Percentiles rank a stretch among this genome's conserved stretches.
Conservation (phyloP, 2,113 vertebrate species). For the Puffinus mauretanicus region DNA sequence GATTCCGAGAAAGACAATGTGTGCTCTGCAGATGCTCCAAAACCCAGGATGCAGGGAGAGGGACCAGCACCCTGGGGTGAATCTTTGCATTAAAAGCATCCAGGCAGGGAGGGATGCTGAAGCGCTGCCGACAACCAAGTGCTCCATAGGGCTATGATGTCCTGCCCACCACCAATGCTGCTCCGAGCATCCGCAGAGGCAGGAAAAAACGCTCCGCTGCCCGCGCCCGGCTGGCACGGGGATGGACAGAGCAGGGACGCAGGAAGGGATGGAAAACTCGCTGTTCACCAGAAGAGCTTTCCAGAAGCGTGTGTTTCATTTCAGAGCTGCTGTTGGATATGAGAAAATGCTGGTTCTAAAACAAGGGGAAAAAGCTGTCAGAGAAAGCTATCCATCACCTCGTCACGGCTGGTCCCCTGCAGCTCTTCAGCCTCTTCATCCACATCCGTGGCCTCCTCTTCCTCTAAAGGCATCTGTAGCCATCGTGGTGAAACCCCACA, state of each 20-base stretch:
- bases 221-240: accelerated
- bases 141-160: background rate
- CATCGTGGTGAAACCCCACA: background rate
- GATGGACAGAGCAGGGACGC: background rate
- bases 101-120: background rate
- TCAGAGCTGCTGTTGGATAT: background rate
- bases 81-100: background rate
- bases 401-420: background rate
- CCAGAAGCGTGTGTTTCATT: background rate
- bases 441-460: accelerated
- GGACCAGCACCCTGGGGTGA: background rate
- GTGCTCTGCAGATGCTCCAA: background rate
- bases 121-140: background rate
- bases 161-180: background rate
- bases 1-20: background rate
- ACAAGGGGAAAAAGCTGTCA: background rate
- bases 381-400: background rate
- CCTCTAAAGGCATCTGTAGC: background rate
- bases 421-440: background rate
- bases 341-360: background rate
- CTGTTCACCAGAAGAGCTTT: background rate
- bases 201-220: background rate
- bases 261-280: background rate
- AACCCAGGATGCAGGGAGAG: background rate
- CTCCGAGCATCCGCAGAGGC: background rate